Percentiles rank a stretch among this genome's conserved stretches.
Evolutionary conservation across 2,888 invertebrate species (phyloP).

Genomic region (Yponomeuta malinellus): DNA sequence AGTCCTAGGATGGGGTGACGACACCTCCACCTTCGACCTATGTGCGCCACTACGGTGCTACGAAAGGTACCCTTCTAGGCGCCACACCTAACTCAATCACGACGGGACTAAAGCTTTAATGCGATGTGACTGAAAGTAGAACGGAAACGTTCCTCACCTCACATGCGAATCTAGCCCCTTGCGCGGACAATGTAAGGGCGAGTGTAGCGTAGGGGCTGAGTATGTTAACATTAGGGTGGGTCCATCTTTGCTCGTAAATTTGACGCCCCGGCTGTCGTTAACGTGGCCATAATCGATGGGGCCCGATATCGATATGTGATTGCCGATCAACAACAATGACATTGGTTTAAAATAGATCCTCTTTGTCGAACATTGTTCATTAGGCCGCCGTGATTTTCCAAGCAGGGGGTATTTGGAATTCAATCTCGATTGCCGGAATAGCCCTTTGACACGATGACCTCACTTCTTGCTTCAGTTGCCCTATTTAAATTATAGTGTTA

Average conservation of each 20-base stretch:
- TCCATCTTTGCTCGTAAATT: constrained; percentile 38
- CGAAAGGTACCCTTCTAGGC: constrained; percentile 21
- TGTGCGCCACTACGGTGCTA: background rate
- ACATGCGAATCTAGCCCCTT: constrained; percentile 9
- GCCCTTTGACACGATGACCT: constrained; percentile 4
- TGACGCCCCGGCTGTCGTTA: constrained; percentile 39
- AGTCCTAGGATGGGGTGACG: background rate
- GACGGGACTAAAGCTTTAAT: constrained; percentile 39
- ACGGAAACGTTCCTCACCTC: constrained; percentile 36
- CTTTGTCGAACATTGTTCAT: background rate
- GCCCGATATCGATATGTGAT: constrained; percentile 11
- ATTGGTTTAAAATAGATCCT: background rate
- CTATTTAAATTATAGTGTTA: background rate
- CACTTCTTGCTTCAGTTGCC: background rate
- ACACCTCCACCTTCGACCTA: background rate
- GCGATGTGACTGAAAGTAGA: constrained; percentile 55
- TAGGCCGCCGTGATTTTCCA: background rate
- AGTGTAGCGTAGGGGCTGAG: constrained; percentile 40
- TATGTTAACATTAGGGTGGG: constrained; percentile 37
- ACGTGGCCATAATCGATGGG: constrained; percentile 24
- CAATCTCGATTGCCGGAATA: background rate
- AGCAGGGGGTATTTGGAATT: background rate
- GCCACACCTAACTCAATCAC: constrained; percentile 66
- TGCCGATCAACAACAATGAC: background rate
- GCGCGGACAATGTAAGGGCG: constrained; percentile 20